Base-by-base conservation (phyloP, 2,797 vertebrate genomes). In the Varecia variegata region DNA sequence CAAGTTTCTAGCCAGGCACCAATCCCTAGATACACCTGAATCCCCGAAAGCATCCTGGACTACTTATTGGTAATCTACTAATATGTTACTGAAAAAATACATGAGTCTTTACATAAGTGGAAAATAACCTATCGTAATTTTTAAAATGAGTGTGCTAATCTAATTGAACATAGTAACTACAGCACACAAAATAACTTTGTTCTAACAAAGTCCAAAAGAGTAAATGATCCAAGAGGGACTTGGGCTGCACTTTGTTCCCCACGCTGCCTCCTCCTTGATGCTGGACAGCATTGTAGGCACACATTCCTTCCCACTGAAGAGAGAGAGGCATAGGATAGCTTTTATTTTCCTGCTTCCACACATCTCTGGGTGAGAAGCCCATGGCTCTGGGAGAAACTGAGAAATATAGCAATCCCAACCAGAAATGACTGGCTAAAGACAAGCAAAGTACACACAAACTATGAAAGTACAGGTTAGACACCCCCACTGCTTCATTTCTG, bases 381-480 rank as follows among this genome's bases (percentile, higher is more conserved):
- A 32, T 7, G 35, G 23, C 0, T 85, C 65, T 38, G 47, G 32
- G 88, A 62, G 62, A 94, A 87, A 89, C 52, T 27, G 12, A 85
- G 74, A 94, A 95, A 73, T 45, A 88, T 0, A 93, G 56, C 35
- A 83, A 65, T 68, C 65, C 50, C 83, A 94, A 93, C 35, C 40
- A 94, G 43, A 93, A 90, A 45, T 17, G 47, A 86, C 17, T 7
- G 35, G 50, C 35, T 82, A 43, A 87, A 32, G 30, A 70, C 10
- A 74, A 35, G 35, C 38, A 83, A 90, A 96, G 38, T 38, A 50
- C 2, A 93, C 5, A 79, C 2, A 86, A 38, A 60, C 70, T 23
- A 62, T 8, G 12, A 85, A 93, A 94, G 85, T 17, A 1, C 50
- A 91, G 32, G 68, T 71, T 30, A 81, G 54, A 84, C 62, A 12